phyloP scores from a whole-genome alignment of 2,888 invertebrate genomes.

The Zygothrica quintamaculata region DNA sequence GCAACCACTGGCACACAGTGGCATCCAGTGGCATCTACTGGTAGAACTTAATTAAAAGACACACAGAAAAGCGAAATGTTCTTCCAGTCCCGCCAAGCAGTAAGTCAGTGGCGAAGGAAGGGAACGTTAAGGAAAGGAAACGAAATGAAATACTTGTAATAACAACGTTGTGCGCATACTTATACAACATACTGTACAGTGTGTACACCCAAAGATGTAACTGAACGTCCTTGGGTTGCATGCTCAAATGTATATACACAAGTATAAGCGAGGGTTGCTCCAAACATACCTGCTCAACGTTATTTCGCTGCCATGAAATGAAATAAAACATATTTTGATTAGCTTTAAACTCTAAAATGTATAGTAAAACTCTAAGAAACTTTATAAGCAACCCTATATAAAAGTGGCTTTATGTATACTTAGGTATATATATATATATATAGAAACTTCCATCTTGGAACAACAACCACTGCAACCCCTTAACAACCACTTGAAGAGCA shows the following conservation, averaged over 20 bases:
- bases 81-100: conserved; percentile 19
- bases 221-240: conserved; percentile 53
- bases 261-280: conserved; percentile 30
- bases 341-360: not conserved
- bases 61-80: conserved; percentile 18
- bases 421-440: conserved; percentile 7
- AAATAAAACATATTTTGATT: not conserved
- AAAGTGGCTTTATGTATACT: not conserved
- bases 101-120: conserved; percentile 6
- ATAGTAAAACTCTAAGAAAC: conserved; percentile 5
- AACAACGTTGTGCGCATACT: conserved; percentile 28
- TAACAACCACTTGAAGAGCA: conserved; percentile 34
- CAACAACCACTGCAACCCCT: conserved; percentile 21
- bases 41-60: conserved; percentile 61
- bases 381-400: conserved; percentile 17
- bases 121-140: conserved; percentile 15
- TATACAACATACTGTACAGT: conserved; percentile 23
- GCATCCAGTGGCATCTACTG: conserved; percentile 21
- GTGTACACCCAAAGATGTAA: conserved; percentile 30
- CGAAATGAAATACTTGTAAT: conserved; percentile 24
- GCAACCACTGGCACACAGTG: conserved; percentile 20
- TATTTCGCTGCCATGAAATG: not conserved
- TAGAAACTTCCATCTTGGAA: conserved; percentile 19
- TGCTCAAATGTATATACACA: conserved; percentile 1
- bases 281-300: too few species aligned